These are phyloP conservation scores for Monoplex corrugatus DNA, from an alignment of 2,888 invertebrate genomes.

Conservation along the genomic window DNA sequence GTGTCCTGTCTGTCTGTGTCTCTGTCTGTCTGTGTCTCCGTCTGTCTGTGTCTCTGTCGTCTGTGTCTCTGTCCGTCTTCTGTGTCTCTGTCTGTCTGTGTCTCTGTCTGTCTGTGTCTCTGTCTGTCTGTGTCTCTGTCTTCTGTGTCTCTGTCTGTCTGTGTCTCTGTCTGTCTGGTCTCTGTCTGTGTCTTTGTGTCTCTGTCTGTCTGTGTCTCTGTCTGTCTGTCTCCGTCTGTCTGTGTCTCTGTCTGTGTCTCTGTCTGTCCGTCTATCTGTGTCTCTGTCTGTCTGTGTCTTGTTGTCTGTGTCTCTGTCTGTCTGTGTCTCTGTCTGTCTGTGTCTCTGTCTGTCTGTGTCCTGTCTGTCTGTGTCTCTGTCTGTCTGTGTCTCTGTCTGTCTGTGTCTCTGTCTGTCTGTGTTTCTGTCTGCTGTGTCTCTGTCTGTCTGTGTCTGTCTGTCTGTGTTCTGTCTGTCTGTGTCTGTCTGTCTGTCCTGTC, in stretches of 20 bases:
- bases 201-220: not conserved
- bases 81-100: not conserved
- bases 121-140: not conserved
- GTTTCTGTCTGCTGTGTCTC: too few species aligned
- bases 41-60: constrained; percentile 10
- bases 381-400: too few species aligned
- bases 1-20: not conserved
- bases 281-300: too few species aligned
- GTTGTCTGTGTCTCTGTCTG: too few species aligned
- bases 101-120: not conserved
- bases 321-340: too few species aligned
- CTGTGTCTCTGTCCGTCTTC: constrained; percentile 9
- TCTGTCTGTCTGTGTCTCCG: constrained; percentile 16
- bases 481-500: too few species aligned
- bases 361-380: too few species aligned
- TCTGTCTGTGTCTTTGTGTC: too few species aligned
- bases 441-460: too few species aligned
- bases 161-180: too few species aligned
- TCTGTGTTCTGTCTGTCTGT: too few species aligned
- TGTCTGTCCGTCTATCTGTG: not conserved
- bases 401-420: too few species aligned
- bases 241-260: not conserved
- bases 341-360: not conserved
- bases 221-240: not conserved
- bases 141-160: not conserved